Evolutionary conservation across 1,140 invertebrate genomes (phyloP).

Genomic region (Pseudobourletiella spinata): DNA sequence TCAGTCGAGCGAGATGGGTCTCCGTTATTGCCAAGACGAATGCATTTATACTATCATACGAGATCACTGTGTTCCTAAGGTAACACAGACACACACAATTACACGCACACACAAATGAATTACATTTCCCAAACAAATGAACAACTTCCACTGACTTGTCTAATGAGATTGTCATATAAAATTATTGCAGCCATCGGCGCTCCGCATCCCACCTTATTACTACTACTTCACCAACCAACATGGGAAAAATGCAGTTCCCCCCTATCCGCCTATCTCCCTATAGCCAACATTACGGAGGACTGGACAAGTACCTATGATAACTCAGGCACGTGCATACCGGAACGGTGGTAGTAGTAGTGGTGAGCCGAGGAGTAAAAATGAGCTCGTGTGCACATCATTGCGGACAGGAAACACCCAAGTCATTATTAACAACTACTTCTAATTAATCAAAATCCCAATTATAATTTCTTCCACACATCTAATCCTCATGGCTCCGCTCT

Average conservation of each 20-base stretch:
- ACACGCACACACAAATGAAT: no score
- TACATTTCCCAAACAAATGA: neutral
- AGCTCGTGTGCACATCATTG: neutral
- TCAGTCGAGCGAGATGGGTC: no score
- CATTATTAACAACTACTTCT: conserved; percentile 33
- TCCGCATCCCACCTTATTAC: neutral
- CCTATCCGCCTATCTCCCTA: neutral
- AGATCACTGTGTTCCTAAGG: no score
- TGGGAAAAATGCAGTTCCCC: neutral
- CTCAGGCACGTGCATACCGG: neutral
- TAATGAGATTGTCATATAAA: conserved; percentile 37
- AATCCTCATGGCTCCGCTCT: neutral
- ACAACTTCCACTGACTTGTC: conserved; percentile 5
- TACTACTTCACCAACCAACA: neutral
- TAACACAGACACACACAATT: no score
- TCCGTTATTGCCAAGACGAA: no score
- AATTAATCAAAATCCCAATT: conserved; percentile 36
- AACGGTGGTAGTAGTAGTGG: neutral
- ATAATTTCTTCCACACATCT: conserved; percentile 15
- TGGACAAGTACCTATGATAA: neutral
- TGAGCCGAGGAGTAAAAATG: neutral
- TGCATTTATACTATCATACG: no score
- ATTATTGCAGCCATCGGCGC: conserved; percentile 28
- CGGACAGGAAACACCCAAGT: conserved; percentile 23
- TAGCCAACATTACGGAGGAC: neutral